These are phyloP conservation scores for Pachyuromys duprasi DNA, from an alignment of 2,797 vertebrate genomes.

Conservation along the genomic window DNA sequence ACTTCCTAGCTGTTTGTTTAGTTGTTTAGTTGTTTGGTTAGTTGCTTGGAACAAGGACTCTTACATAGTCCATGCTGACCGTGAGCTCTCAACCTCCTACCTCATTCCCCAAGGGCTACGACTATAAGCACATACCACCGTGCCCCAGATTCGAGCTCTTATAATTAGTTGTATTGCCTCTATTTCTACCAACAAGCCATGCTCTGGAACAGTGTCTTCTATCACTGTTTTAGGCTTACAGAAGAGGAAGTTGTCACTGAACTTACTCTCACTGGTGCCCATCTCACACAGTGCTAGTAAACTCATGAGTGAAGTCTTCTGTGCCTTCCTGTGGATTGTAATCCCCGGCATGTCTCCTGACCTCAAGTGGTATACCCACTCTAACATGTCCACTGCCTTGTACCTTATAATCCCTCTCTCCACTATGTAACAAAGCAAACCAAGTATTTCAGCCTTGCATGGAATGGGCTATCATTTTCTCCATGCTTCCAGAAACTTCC, in stretches of 20 bases:
- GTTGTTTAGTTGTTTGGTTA: not conserved
- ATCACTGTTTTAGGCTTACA: not conserved
- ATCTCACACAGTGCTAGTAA: not conserved
- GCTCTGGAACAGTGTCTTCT: not conserved
- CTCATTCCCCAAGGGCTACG: not conserved
- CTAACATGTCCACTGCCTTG: not conserved
- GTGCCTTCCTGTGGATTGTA: not conserved
- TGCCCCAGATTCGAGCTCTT: not conserved
- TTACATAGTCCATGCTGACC: not conserved
- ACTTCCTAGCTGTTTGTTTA: not conserved
- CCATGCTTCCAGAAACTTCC: not conserved
- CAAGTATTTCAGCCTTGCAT: not conserved
- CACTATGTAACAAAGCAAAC: not conserved
- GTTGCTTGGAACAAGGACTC: not conserved
- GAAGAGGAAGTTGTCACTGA: not conserved
- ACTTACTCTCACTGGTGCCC: not conserved
- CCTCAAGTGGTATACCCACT: not conserved
- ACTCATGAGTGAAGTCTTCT: not conserved
- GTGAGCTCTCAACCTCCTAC: not conserved
- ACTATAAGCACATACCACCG: not conserved
- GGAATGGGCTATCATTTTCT: not conserved
- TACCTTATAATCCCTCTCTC: conserved; percentile 25
- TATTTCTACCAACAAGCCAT: not conserved
- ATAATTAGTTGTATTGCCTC: not conserved
- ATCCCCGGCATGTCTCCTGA: not conserved